A percentile compares a stretch with the other conserved stretches of the same genome.
These are phyloP conservation scores for Pachyuromys duprasi DNA, from an alignment of 2,797 vertebrate species.

Conservation along the genomic window DNA sequence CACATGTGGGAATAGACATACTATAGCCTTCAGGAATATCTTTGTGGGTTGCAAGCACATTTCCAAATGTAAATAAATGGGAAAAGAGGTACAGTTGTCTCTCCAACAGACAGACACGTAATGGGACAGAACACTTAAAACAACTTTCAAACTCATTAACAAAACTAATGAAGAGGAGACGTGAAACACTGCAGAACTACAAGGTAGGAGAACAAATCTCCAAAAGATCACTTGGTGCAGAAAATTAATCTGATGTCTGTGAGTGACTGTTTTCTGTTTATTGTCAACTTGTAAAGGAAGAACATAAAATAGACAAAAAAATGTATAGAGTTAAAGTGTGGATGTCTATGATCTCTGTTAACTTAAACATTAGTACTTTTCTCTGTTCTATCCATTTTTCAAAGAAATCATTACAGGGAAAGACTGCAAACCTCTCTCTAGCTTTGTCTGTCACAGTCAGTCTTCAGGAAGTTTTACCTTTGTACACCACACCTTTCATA, in stretches of 20 bases:
- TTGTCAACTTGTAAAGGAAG: neutral
- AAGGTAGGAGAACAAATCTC: neutral
- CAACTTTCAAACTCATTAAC: neutral
- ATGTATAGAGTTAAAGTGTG: neutral
- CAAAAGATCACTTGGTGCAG: neutral
- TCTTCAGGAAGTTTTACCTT: fast-evolving
- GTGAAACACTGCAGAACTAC: neutral
- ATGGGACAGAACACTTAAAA: neutral
- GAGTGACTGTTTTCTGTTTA: constrained; percentile 17
- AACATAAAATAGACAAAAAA: constrained; percentile 42
- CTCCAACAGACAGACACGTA: neutral
- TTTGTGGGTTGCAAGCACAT: neutral
- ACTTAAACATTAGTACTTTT: neutral
- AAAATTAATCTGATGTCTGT: neutral
- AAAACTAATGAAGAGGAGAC: neutral
- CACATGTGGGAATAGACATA: neutral
- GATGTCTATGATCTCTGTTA: neutral
- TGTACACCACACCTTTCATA: fast-evolving
- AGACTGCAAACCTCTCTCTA: too few relatives aligned
- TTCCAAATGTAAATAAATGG: fast-evolving
- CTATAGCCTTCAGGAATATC: neutral
- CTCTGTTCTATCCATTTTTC: neutral
- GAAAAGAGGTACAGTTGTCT: neutral
- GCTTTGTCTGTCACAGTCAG: fast-evolving
- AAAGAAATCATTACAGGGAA: neutral